Conservation (phyloP, 2,113 vertebrate genomes). For the Cephalopterus ornatus region DNA sequence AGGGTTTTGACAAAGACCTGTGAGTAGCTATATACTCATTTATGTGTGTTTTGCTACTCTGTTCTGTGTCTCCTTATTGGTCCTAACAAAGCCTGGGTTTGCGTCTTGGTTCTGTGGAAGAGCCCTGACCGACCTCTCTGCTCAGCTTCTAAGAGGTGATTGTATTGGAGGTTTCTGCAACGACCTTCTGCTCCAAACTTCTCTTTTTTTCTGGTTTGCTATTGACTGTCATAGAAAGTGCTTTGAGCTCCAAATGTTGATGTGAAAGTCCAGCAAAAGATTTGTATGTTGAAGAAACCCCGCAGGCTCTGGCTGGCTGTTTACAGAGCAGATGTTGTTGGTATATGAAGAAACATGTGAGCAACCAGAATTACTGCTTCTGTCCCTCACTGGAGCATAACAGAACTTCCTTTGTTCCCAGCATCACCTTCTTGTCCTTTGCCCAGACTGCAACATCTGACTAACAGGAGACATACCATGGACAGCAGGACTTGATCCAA, state of each 20-base stretch:
- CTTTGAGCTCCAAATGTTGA: background rate
- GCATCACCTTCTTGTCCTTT: background rate
- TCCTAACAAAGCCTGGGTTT: background rate
- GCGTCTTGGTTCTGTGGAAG: background rate
- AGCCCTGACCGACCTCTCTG: background rate
- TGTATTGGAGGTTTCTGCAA: background rate
- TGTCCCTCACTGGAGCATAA: background rate
- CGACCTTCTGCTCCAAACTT: background rate
- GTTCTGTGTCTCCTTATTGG: background rate
- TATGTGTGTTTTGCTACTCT: background rate
- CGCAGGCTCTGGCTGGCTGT: background rate
- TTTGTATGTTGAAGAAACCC: background rate
- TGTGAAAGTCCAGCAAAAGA: background rate
- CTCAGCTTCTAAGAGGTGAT: background rate
- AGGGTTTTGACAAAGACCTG: background rate
- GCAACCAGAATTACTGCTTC: background rate
- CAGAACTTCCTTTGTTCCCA: background rate
- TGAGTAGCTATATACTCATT: background rate
- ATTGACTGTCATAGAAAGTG: background rate
- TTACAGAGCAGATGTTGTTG: background rate
- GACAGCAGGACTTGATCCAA: background rate
- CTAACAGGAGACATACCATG: background rate
- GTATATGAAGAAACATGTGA: background rate
- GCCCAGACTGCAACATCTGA: background rate
- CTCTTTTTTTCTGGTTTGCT: background rate